Percentiles rank a stretch among this genome's conserved stretches.
These are phyloP conservation scores for Listronotus oregonensis DNA, from an alignment of 1,140 invertebrate species.

Conservation along the genomic window DNA sequence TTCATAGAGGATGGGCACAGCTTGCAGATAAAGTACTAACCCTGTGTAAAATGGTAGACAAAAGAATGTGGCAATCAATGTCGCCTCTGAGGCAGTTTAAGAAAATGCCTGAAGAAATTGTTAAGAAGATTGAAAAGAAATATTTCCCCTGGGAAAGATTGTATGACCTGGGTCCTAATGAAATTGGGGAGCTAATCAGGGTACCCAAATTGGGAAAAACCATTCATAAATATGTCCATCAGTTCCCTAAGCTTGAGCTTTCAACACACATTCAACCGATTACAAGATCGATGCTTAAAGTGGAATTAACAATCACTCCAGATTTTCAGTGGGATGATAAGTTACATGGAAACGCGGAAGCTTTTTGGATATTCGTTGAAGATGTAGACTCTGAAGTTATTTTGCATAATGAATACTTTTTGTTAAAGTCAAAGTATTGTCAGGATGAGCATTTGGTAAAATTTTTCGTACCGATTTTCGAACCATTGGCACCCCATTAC, in stretches of 20 bases:
- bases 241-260: constrained; percentile 94
- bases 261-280: constrained; percentile 98
- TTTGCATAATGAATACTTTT: constrained; percentile 97
- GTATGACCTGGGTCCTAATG: constrained; percentile 95
- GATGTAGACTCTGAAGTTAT: constrained; percentile 97
- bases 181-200: constrained; percentile 95
- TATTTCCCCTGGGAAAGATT: constrained; percentile 92
- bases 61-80: constrained; percentile 99
- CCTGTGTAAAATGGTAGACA: constrained; percentile 98
- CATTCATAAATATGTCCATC: constrained; percentile 97
- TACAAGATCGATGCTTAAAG: constrained; percentile 89
- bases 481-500: constrained; percentile 97
- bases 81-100: constrained; percentile 96
- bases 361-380: constrained; percentile 99
- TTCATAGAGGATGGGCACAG: constrained; percentile 93
- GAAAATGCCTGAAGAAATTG: constrained; percentile 97
- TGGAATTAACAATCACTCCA: constrained; percentile 97
- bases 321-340: constrained; percentile 99
- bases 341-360: constrained; percentile 92
- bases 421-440: constrained; percentile 94
- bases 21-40: constrained; percentile 94
- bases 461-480: constrained; percentile 98
- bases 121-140: constrained; percentile 99
- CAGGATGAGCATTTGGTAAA: constrained; percentile 95
- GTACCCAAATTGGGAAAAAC: constrained; percentile 96